A percentile compares a stretch with the other conserved stretches of the same genome.
Evolutionary conservation across 2,888 invertebrate species (phyloP).

Genomic region (Halocaridina rubra): DNA sequence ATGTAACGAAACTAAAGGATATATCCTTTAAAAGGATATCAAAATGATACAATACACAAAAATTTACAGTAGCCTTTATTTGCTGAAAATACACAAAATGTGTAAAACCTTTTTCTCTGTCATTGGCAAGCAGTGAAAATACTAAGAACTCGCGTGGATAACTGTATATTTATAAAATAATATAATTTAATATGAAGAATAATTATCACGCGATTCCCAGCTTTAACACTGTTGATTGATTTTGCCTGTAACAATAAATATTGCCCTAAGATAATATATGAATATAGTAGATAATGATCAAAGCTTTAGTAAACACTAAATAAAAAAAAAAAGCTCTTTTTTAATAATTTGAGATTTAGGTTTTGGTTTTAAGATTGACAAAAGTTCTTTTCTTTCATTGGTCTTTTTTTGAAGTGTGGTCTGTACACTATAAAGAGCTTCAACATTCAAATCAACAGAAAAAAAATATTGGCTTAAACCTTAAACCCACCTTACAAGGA

Average conservation of each 20-base stretch:
- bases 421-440: no score
- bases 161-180: slow-evolving; percentile 34
- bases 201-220: slow-evolving; percentile 32
- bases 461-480: not conserved
- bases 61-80: slow-evolving; percentile 26
- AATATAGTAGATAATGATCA: slow-evolving; percentile 15
- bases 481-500: slow-evolving; percentile 19
- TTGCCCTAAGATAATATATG: slow-evolving; percentile 41
- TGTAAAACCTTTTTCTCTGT: slow-evolving; percentile 1
- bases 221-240: slow-evolving; percentile 25
- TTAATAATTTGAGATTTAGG: no score
- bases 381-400: no score
- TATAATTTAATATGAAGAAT: slow-evolving; percentile 37
- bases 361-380: no score
- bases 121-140: slow-evolving; percentile 26
- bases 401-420: no score
- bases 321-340: no score
- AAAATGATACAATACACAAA: not conserved
- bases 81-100: slow-evolving; percentile 31
- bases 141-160: slow-evolving; percentile 38
- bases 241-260: slow-evolving; percentile 59
- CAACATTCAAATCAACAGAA: not conserved
- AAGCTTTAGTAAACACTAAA: slow-evolving; percentile 32
- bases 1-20: no score
- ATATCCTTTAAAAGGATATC: no score